Evolutionary conservation across 2,888 invertebrate genomes (phyloP).

Genomic region (Lycophotia porphyrea): DNA sequence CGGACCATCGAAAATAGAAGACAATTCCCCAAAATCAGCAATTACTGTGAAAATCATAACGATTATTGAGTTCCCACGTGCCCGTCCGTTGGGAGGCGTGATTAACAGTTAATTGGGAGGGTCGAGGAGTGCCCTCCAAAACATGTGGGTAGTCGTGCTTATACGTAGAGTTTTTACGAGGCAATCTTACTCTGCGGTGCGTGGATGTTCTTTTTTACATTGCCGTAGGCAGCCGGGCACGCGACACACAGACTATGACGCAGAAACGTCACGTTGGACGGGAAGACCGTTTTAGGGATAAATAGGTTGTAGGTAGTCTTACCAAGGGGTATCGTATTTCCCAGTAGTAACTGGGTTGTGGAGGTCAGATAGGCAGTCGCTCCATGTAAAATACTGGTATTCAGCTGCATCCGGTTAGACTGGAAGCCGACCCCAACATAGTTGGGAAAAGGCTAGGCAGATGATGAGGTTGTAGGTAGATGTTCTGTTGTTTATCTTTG

Average conservation of each 20-base stretch:
- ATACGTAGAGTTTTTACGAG: conserved; percentile 82
- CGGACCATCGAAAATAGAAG: conserved; percentile 20
- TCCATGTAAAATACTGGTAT: too few species aligned
- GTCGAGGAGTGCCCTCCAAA: conserved; percentile 66
- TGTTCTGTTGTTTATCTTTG: neutral
- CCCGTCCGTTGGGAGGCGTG: conserved; percentile 67
- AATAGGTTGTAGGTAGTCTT: neutral
- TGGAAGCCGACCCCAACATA: too few species aligned
- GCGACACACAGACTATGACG: conserved; percentile 71
- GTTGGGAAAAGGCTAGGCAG: too few species aligned
- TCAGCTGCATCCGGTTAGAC: too few species aligned
- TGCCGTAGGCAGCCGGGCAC: conserved; percentile 77
- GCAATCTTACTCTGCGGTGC: conserved; percentile 84
- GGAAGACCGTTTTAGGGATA: neutral
- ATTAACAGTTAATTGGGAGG: conserved; percentile 77
- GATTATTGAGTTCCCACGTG: conserved; percentile 65
- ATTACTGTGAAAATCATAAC: conserved; percentile 65
- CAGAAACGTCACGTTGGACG: conserved; percentile 59
- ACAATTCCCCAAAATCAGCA: conserved; percentile 36
- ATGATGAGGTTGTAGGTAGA: neutral
- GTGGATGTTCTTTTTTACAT: conserved; percentile 85
- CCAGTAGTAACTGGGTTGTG: too few species aligned
- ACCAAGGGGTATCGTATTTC: too few species aligned
- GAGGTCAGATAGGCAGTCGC: too few species aligned
- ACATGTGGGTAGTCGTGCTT: conserved; percentile 63